Evolutionary conservation across 2,888 invertebrate genomes (phyloP), one percentile per base, ranked within the genome.

Genomic region (Mesorhabditis spiculigera): DNA sequence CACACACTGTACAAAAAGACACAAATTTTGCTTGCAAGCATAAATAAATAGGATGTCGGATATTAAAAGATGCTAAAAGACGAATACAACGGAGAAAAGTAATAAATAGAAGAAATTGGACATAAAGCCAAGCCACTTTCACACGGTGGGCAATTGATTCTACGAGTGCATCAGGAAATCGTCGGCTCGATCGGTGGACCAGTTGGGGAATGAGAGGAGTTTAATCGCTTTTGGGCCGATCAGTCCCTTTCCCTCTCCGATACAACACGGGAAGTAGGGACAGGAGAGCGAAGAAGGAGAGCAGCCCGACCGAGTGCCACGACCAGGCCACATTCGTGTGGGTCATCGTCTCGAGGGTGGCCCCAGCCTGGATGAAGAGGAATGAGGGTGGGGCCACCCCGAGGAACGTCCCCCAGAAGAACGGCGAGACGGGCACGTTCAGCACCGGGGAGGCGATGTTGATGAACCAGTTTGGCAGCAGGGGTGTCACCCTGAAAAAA

Each of bases 391-490:
- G 96, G 0, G 93, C 95, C 10, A 95, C 95, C 76, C 95, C 93
- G 76, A 97, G 90, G 87, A 98, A 96, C 72, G 98, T 98, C 76
- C 98, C 98, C 71, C 94, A 86, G 76, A 93, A 93, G 88, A 99
- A 98, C 73, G 94, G 93, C 76, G 90, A 86, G 73, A 97, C 87
- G 1, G 96, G 95, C 58, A 99, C 96, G 81, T 95, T 94, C 82
- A 98, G 92, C 58, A 99, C 93, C 62, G 98, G 98, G 75, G 96
- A 93, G 0, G 93, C 91, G 86, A 98, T 90, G 88, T 96, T 96
- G 78, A 96, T 96, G 87, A 98, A 96, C 98, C 98, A 98, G 87
- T 99, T 98, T 5, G 98, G 98, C 82, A 98, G 89, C 86, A 98
- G 91, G 68, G 98, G 98, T 43, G 98, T 98, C 86, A 98, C 93